Base-by-base conservation (phyloP, 1,140 invertebrate genomes). In the Eciton burchellii region DNA sequence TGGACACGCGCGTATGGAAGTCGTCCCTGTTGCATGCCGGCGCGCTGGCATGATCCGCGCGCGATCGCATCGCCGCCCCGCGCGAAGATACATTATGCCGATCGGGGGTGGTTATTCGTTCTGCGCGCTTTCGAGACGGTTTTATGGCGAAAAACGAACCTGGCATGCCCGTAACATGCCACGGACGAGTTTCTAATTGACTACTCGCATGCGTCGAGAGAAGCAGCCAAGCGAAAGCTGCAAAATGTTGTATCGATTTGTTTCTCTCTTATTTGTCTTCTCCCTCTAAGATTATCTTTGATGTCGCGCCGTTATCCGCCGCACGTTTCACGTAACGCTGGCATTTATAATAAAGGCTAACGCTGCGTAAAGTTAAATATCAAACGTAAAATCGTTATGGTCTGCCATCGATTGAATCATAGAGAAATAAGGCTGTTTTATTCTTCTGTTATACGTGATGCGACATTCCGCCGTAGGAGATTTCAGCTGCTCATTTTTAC, bases 11-110 rank as follows among this genome's bases (percentile, higher is more conserved):
- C 81, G 54, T 73, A 56, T 41, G 59, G 47, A 57, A 5, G 43
- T 59, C 35, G 70, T 62, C 45, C 29, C 41, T 73, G 65, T 70
- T 54, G 65, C 35, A 43, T 52, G 45, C 41, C 43, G 41, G 41
- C 9, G 29, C 29, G 26, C 43, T 52, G 41, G 49, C 24, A 41
- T 68, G 81, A 89, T 89, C 82, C 83, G 65, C 68, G 47, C 68
- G 74, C 70, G 74, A 83, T 90, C n/a, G 74, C 74, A 87, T 87
- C 89, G 74, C 16, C 52, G 43, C 63, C 73, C 35, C 35, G 62
- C 52, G 79, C 47, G 16, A 14, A 66, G 60, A 52, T 52, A 56
- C 77, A 74, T 84, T 43, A 65, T 70, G 84, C 57, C 81, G 84
- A 83, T 85, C 84, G 49, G 63, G 63, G 9, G 41, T 5, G n/a